These are phyloP conservation scores for Hypsibius dujardini DNA, from an alignment of 1,140 invertebrate genomes.

Conservation along the genomic window DNA sequence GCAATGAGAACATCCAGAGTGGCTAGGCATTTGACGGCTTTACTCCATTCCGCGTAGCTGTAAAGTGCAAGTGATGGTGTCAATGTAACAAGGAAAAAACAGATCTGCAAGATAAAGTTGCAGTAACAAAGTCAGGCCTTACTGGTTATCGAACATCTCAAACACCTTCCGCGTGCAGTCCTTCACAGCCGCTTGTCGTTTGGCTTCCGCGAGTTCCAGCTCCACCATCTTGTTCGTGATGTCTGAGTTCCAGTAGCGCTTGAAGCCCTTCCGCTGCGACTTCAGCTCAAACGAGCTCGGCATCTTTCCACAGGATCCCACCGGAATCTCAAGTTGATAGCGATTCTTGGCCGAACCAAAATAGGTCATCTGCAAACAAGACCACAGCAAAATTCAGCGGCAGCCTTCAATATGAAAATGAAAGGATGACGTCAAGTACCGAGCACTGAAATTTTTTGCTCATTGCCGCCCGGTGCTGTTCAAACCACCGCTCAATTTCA, in stretches of 20 bases:
- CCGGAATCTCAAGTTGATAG: slow-evolving; percentile 81
- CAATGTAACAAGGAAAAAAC: background rate
- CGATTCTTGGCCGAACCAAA: slow-evolving; percentile 72
- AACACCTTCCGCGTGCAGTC: slow-evolving; percentile 79
- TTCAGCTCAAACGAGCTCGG: slow-evolving; percentile 58
- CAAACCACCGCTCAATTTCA: slow-evolving; percentile 46
- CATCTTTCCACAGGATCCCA: slow-evolving; percentile 46
- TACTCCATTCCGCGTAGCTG: slow-evolving; percentile 56
- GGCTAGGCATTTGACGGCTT: slow-evolving; percentile 56
- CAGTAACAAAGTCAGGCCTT: slow-evolving; percentile 24
- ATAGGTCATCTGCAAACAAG: slow-evolving; percentile 45
- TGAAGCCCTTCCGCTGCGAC: slow-evolving; percentile 68
- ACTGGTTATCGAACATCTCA: slow-evolving; percentile 65
- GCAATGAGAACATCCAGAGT: slow-evolving; percentile 67
- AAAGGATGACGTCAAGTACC: slow-evolving; percentile 32
- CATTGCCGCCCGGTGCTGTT: slow-evolving; percentile 54
- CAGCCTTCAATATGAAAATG: too few relatives aligned
- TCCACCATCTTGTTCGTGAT: slow-evolving; percentile 53
- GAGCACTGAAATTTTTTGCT: slow-evolving; percentile 49
- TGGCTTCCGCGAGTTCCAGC: slow-evolving; percentile 60
- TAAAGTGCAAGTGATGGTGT: slow-evolving; percentile 23
- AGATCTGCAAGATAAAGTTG: background rate
- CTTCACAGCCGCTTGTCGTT: slow-evolving; percentile 52
- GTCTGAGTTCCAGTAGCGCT: slow-evolving; percentile 58
- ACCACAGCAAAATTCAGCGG: background rate